phyloP scores from a whole-genome alignment of 2,113 vertebrate species.

The Ellobius talpinus region DNA sequence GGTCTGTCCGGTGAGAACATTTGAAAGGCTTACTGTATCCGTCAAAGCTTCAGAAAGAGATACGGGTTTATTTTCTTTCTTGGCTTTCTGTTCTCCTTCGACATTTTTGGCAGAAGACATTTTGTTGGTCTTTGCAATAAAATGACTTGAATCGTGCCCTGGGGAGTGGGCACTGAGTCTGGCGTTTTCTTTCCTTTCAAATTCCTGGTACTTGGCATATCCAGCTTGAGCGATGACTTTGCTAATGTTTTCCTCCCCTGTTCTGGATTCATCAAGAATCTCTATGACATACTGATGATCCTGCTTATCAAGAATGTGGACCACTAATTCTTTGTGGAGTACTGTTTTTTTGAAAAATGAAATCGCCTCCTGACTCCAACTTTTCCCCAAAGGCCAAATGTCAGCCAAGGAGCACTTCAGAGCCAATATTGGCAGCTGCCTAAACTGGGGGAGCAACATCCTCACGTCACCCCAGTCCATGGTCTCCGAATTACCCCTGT shows the following conservation, averaged over 20 bases:
- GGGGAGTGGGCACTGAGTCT: neutral
- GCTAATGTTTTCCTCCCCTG: conserved; percentile 88
- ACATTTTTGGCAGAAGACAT: neutral
- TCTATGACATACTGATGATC: conserved; percentile 87
- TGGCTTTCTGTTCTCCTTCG: conserved; percentile 44
- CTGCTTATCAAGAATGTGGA: conserved; percentile 85
- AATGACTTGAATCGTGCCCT: neutral
- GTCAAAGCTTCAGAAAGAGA: neutral
- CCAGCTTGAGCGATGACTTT: conserved; percentile 88
- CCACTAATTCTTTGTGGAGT: conserved; percentile 88
- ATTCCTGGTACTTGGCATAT: conserved; percentile 84
- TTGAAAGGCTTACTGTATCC: neutral
- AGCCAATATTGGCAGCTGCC: conserved; percentile 89
- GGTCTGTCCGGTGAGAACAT: neutral
- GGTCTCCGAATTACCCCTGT: conserved; percentile 89
- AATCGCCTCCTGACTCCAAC: conserved; percentile 89
- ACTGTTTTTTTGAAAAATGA: conserved; percentile 91
- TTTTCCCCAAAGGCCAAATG: conserved; percentile 84
- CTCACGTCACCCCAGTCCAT: conserved; percentile 86
- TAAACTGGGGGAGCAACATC: conserved; percentile 88
- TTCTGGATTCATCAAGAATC: conserved; percentile 87
- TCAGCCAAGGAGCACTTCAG: conserved; percentile 90
- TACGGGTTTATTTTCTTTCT: neutral
- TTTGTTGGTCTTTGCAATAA: conserved; percentile 2
- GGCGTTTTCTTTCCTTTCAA: conserved; percentile 50